Evolutionary conservation across 2,888 invertebrate species (phyloP), one percentile per base, ranked within the genome.

Genomic region (Germaria angustata): DNA sequence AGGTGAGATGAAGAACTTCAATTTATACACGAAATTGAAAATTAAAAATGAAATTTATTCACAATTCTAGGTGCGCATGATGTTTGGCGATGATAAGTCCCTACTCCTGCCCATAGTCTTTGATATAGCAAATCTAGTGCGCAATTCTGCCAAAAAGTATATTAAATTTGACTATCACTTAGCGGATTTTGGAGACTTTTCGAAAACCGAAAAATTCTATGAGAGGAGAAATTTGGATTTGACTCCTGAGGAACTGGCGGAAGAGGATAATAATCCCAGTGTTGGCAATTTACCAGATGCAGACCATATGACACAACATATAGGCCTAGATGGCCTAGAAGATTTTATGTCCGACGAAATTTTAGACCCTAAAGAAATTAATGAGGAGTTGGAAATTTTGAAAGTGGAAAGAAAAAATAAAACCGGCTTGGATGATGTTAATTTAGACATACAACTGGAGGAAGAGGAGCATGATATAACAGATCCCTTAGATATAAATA

Each of bases 41-140:
- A 49, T 5, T 8, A n/a, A 36, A 51, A 24, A 28, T 13, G 1
- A 4, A 11, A 51, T 4, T 17, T 3, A 15, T 32, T 1, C n/a
- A 22, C 53, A 41, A 6, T 22, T 4, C 0, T 9, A 94, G 93
- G 93, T 93, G 85, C 92, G 92, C 87, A 92, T 93, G 87, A 92
- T 93, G 92, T 93, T 94, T 87, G 92, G 92, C 82, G 92, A 92
- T 86, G 92, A 92, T 85, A 91, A 91, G 81, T 93, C 93, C 69
- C 90, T 94, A 32, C 92, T 94, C 91, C 89, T 95, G 72, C 94
- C 95, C 9, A 93, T 94, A 81, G 92, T 94, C 78, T 92, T 93
- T 85, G 94, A 95, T 88, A 93, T 94, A 88, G 94, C 94, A 0
- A 94, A 94, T 87, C 91, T 94, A 77, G 92, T 94, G 65, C 92